Base-by-base conservation (phyloP, 2,797 vertebrate genomes). In the Peromyscus nudipes region DNA sequence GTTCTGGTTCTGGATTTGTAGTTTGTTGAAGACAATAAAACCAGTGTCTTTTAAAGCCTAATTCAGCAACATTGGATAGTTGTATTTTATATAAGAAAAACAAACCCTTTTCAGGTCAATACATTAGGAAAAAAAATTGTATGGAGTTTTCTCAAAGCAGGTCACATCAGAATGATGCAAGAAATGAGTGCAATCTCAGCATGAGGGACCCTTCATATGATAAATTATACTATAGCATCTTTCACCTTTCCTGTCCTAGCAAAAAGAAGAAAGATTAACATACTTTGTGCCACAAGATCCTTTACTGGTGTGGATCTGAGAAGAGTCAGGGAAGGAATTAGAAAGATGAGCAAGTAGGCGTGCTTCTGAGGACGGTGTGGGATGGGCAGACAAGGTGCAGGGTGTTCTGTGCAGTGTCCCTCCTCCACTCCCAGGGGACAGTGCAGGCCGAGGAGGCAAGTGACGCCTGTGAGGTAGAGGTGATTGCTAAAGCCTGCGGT, bases 11-110 rank as follows among this genome's bases (percentile, higher is more conserved):
- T 92, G 37, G 1, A n/a, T 40, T 89, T 75, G 1, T 90, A 77
- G 9, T 14, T 90, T 83, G 40, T 6, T 55, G 17, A 90, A 79
- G 40, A 6, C 7, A 93, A 76, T 8, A 3, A 83, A 12, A 87
- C 5, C 12, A 12, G 43, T 62, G 25, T 64, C 46, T 81, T 92
- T 64, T 83, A 21, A 92, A 71, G 79, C 31, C 21, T 87, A 96
- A 88, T 34, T 52, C 19, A 89, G 80, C 40, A 77, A 14, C 55
- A 76, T 27, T n/a, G 6, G 9, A 46, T 67, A 77, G 17, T 37
- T 92, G 89, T 95, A 69, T 65, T 92, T 96, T 73, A 85, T n/a
- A 43, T 17, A 73, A 71, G 46, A 57, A 71, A 94, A 92, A 31
- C 10, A 84, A 89, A 77, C 29, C 0, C 4, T 75, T 80, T 96